Percentiles rank a stretch among this genome's conserved stretches.
Evolutionary conservation across 2,888 invertebrate genomes (phyloP).

Genomic region (Pseudococcus jackbeardsleyi): DNA sequence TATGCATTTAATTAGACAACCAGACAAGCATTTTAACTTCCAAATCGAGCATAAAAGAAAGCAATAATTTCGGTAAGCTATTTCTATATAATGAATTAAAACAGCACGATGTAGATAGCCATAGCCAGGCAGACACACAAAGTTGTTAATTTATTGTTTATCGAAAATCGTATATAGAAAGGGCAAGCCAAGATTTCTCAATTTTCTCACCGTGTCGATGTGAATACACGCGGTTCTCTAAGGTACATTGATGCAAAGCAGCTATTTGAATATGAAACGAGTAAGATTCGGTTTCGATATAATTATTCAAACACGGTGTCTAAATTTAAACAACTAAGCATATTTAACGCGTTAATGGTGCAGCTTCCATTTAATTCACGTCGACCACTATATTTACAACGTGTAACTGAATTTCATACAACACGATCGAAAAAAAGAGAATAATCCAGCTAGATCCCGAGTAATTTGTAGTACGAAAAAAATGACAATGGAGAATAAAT

Average conservation of each 20-base stretch:
- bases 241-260: neutral
- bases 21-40: neutral
- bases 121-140: neutral
- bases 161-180: neutral
- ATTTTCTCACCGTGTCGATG: neutral
- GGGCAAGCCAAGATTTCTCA: neutral
- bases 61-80: neutral
- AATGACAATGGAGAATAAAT: neutral
- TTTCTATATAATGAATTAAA: neutral
- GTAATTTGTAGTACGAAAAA: neutral
- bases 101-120: neutral
- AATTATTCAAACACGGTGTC: slow-evolving; percentile 40
- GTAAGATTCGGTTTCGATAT: neutral
- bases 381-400: neutral
- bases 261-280: neutral
- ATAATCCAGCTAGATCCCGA: neutral
- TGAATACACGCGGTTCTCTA: neutral
- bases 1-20: neutral
- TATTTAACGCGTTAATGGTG: neutral
- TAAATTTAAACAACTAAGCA: neutral
- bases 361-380: neutral
- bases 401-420: neutral
- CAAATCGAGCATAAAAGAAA: neutral
- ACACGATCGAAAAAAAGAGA: neutral
- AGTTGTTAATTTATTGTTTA: slow-evolving; percentile 8